Base-by-base conservation (phyloP, 92 coral and sea anemone genomes). In the Isaurus tuberculatus region DNA sequence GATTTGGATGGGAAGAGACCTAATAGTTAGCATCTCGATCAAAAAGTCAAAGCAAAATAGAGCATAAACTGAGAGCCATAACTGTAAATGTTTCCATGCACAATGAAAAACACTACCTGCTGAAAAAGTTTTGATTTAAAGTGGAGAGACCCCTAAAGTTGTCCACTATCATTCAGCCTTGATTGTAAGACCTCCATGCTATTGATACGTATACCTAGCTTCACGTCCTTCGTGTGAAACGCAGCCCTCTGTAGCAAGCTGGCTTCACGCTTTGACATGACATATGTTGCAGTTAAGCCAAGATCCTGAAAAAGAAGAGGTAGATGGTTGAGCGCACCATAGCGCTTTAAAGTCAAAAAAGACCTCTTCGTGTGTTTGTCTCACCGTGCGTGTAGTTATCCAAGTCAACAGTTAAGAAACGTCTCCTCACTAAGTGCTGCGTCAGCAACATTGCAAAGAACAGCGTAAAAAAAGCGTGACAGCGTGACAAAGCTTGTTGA, bases 271-370 rank as follows among this genome's bases (percentile, higher is more conserved):
- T 31, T 77, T 77, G 58, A 25, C 68, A 28, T 58, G 70, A 58
- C 49, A 34, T 58, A 57, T 77, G 55, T 57, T 58, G 82, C 82
- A 77, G 66, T 31, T 77, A 42, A 77, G 23, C 70, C 55, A 77
- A 8, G 68, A 9, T 58, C 82, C 82, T 77, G 82, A 65, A 77
- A 77, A 58, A 77, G 58, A 49, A n/a, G 11, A 49, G 58, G 33
- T 75, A 30, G 55, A 53, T 75, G 81, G 81, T 75, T 75, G 81
- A 55, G 81, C 81, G 81, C 81, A 32, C 81, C 22, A 8, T 10
- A 25, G 81, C 81, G 80, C 80, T 51, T 48, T 49, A 10, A 20
- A 37, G 80, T 74, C 64, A 74, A 61, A 74, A 51, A 48, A 43
- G 48, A n/a, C n/a, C n/a, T n/a, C n/a, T n/a, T 27, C 65, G 29